Evolutionary conservation across 1,140 invertebrate genomes (phyloP).

Genomic region (Temnothorax curvispinosus): DNA sequence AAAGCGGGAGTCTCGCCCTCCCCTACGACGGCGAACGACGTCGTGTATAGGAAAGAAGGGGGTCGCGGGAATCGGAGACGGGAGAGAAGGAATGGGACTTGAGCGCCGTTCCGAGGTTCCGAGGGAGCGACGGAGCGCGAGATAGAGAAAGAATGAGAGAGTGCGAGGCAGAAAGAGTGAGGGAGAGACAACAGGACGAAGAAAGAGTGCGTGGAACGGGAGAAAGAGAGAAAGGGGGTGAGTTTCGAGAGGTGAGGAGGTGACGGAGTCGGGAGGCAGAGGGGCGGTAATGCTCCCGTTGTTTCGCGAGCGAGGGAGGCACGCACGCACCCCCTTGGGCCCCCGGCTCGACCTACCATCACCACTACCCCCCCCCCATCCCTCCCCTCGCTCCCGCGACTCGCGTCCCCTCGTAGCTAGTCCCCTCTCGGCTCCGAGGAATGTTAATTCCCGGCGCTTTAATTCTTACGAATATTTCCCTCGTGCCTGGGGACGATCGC

Average conservation of each 20-base stretch:
- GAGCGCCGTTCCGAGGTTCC: conserved; percentile 42
- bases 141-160: conserved; percentile 48
- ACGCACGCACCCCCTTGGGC: conserved; percentile 78
- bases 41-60: conserved; percentile 79
- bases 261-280: conserved; percentile 72
- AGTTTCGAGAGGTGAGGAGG: conserved; percentile 78
- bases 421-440: conserved; percentile 78
- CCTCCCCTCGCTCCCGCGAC: conserved; percentile 46
- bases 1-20: conserved; percentile 73
- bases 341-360: conserved; percentile 36
- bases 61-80: conserved; percentile 76
- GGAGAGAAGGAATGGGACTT: conserved; percentile 69
- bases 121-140: conserved; percentile 32
- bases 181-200: conserved; percentile 69
- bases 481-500: conserved; percentile 76
- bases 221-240: conserved; percentile 63
- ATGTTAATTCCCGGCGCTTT: conserved; percentile 86
- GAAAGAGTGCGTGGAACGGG: conserved; percentile 73
- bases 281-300: conserved; percentile 83
- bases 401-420: conserved; percentile 56
- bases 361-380: background rate
- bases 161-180: conserved; percentile 28
- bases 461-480: conserved; percentile 86
- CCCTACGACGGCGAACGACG: conserved; percentile 70
- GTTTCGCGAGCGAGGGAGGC: conserved; percentile 82